These are phyloP conservation scores for Vidua macroura DNA, from an alignment of 2,113 vertebrate genomes.

Conservation along the genomic window DNA sequence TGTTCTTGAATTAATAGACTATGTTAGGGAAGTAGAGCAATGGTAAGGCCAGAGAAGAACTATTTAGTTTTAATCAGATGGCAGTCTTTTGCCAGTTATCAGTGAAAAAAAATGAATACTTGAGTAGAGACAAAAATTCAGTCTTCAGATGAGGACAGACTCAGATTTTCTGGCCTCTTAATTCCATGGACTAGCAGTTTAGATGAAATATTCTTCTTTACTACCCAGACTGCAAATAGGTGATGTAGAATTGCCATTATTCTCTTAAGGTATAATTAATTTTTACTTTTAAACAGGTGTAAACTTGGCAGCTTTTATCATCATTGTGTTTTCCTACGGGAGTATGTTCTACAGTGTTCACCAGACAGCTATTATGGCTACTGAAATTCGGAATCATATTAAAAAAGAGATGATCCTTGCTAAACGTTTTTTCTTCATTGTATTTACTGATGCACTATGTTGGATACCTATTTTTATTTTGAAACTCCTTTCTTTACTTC, in stretches of 20 bases:
- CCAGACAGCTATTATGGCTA: constrained; percentile 85
- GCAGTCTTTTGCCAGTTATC: background rate
- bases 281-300: constrained; percentile 78
- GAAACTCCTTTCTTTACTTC: constrained; percentile 93
- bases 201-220: background rate
- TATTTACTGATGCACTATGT: constrained; percentile 94
- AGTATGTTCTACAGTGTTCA: constrained; percentile 98
- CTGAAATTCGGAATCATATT: constrained; percentile 91
- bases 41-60: background rate
- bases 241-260: background rate
- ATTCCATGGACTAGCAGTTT: background rate
- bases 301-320: constrained; percentile 92
- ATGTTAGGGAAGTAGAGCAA: background rate
- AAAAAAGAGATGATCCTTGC: constrained; percentile 93
- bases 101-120: background rate
- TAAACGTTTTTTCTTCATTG: constrained; percentile 96
- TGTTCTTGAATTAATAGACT: background rate
- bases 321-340: constrained; percentile 93
- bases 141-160: background rate
- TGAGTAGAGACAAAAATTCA: background rate
- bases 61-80: background rate
- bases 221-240: background rate
- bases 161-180: background rate
- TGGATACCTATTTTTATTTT: constrained; percentile 98
- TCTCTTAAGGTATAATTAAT: background rate